Base-by-base conservation (phyloP, 2,797 vertebrate genomes). In the Poeciliopsis gracilis region DNA sequence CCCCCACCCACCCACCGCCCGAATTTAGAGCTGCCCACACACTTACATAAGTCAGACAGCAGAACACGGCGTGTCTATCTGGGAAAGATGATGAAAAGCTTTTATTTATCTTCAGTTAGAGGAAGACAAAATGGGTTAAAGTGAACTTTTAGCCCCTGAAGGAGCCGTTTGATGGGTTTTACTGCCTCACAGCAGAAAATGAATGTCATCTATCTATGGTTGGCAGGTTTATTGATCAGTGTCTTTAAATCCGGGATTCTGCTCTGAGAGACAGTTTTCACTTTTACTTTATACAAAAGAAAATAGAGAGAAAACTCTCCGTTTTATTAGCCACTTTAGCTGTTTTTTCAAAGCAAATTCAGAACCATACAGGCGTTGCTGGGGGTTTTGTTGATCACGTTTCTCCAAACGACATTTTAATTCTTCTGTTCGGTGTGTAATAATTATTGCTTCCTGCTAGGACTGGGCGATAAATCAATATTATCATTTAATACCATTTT, bases 201-300 rank as follows among this genome's bases (percentile, higher is more conserved):
- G 49, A 82, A n/a, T 81, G 41, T 55, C 77, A 78, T 79, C 69
- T 25, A 77, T 84, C 84, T 70, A 59, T 23, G 38, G 69, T 6
- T 63, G 72, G 75, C 82, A 86, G 76, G 6, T 28, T 82, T 90
- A 86, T 91, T 84, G 84, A 90, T 90, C 82, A 57, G 49, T 72
- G 72, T 76, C 84, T 57, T 9, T 38, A 81, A 78, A 75, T 79
- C 49, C 47, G 46, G 75, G 55, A 82, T 84, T 71, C 41, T 38
- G 0, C 73, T 82, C 53, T 72, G 51, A 6, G 73, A 78, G 63
- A 57, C 61, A 67, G 66, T 69, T 81, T 73, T 87, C n/a, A 43
- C 47, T 28, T 5, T 61, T 23, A 33, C 16, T 28, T 41, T 84
- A 67, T 77, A 51, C 23, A 41, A 6, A 46, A 55, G 3, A 80